Evolutionary conservation across 2,113 vertebrate genomes (phyloP), one percentile per base, ranked within the genome.

Genomic region (Apistogramma diplotaenia): DNA sequence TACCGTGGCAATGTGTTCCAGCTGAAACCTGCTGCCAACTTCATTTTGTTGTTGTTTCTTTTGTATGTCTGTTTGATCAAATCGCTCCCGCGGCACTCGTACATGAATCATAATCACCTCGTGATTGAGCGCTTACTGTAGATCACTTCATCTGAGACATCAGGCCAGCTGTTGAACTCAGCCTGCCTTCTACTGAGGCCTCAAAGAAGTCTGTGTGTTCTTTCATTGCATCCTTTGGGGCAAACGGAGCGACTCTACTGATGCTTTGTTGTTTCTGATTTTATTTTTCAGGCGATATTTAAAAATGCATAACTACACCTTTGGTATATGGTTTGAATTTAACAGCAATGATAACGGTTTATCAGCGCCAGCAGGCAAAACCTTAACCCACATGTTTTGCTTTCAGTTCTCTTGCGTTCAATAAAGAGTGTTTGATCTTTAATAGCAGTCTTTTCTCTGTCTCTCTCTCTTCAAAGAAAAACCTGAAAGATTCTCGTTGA

Each of bases 391-490:
- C 31, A 46, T 88, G 79, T 89, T 91, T 88, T 90, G 58, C 74
- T 86, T 89, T 92, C 33, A 49, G 40, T 90, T 90, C 70, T 90
- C 11, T 81, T 92, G 57, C 86, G 91, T 92, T 92, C 73, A 93
- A 91, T 94, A 94, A 94, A 94, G 76, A 89, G 90, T 92, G 85
- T 93, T 92, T 93, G 90, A 90, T 92, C 91, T 90, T 87, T 89
- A 61, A 77, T 55, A 18, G 29, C 46, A 4, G 57, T 74, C 46
- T 40, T 55, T 35, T 8, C 19, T 21, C 7, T 27, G 8, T 23
- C 21, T 82, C 3, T 54, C 43, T 78, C 8, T 31, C 11, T 13
- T 40, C 21, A 56, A 74, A n/a, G 54, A 37, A 35, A 56, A 15
- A 35, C 31, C 10, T n/a, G 16, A 29, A 51, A 70, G 10, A n/a